Evolutionary conservation across 2,113 vertebrate genomes (phyloP).

Genomic region (Formicarius rufipectus): DNA sequence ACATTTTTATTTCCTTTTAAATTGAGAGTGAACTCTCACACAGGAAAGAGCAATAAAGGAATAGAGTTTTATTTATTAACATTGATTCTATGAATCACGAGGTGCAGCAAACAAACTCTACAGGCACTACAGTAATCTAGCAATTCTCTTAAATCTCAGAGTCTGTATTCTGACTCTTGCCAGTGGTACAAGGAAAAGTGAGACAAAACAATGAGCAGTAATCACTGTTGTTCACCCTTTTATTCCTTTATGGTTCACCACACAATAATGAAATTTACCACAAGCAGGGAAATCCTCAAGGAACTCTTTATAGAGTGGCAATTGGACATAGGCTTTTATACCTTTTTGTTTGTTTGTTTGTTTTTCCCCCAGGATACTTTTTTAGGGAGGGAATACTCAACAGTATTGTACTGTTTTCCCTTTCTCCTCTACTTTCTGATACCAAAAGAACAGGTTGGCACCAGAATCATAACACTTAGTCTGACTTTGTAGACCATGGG

Average conservation of each 20-base stretch:
- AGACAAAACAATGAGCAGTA: slow-evolving; percentile 29
- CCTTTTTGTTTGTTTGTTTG: not conserved
- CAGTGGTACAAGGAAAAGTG: not conserved
- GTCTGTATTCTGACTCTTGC: not conserved
- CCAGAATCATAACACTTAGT: not conserved
- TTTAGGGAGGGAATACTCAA: not conserved
- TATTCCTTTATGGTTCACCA: slow-evolving; percentile 23
- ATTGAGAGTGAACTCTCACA: slow-evolving; percentile 44
- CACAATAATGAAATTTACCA: slow-evolving; percentile 42
- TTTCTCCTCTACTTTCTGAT: not conserved
- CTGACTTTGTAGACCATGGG: not conserved
- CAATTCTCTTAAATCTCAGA: not conserved
- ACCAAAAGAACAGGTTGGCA: not conserved
- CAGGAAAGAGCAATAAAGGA: slow-evolving; percentile 36
- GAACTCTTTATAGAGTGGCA: not conserved
- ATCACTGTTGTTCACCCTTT: slow-evolving; percentile 21
- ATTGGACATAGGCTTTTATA: not conserved
- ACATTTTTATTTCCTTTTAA: slow-evolving; percentile 40
- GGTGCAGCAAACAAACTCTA: slow-evolving; percentile 27
- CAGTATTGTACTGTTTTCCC: not conserved
- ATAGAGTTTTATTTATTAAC: slow-evolving; percentile 42
- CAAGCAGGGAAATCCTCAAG: not conserved
- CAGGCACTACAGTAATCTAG: slow-evolving; percentile 8
- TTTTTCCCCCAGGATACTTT: not conserved
- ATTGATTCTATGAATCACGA: slow-evolving; percentile 31